Evolutionary conservation across 2,797 vertebrate species (phyloP).

Genomic region (Coregonus ussuriensis): DNA sequence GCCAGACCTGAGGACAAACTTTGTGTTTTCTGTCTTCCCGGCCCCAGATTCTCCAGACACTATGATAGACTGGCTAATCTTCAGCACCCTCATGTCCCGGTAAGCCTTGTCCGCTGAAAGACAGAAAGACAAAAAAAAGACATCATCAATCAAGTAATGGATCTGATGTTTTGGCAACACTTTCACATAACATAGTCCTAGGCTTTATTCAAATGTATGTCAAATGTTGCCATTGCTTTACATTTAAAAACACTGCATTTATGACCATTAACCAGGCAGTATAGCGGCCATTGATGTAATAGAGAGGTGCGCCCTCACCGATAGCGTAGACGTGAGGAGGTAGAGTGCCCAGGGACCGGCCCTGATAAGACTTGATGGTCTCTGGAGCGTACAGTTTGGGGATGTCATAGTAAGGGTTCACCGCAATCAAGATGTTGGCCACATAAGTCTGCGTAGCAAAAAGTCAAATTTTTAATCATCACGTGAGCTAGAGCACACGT

Average conservation of each 20-base stretch:
- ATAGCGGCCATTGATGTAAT: not conserved
- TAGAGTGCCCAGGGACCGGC: slow-evolving; percentile 91
- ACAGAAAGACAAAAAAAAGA: slow-evolving; percentile 13
- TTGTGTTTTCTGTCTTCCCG: slow-evolving; percentile 99
- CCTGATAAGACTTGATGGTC: slow-evolving; percentile 88
- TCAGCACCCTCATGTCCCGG: slow-evolving; percentile 97
- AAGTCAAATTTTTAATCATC: slow-evolving; percentile 1
- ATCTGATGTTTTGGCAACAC: not conserved
- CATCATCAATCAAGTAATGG: not conserved
- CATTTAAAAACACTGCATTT: not conserved
- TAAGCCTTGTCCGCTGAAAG: slow-evolving; percentile 93
- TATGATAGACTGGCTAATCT: slow-evolving; percentile 98
- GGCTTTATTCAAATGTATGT: not conserved
- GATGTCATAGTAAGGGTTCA: slow-evolving; percentile 96
- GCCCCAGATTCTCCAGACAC: slow-evolving; percentile 99
- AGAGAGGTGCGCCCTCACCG: slow-evolving; percentile 71
- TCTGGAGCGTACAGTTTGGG: slow-evolving; percentile 91
- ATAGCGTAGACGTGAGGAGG: slow-evolving; percentile 96
- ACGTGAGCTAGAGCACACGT: no score
- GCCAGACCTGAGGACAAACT: slow-evolving; percentile 94
- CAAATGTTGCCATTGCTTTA: not conserved
- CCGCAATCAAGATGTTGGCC: slow-evolving; percentile 97
- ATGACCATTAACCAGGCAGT: not conserved
- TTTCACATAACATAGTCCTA: not conserved
- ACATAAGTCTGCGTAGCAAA: slow-evolving; percentile 86